Conservation (phyloP, 2,797 vertebrate species). For the Semaprochilodus insignis region DNA sequence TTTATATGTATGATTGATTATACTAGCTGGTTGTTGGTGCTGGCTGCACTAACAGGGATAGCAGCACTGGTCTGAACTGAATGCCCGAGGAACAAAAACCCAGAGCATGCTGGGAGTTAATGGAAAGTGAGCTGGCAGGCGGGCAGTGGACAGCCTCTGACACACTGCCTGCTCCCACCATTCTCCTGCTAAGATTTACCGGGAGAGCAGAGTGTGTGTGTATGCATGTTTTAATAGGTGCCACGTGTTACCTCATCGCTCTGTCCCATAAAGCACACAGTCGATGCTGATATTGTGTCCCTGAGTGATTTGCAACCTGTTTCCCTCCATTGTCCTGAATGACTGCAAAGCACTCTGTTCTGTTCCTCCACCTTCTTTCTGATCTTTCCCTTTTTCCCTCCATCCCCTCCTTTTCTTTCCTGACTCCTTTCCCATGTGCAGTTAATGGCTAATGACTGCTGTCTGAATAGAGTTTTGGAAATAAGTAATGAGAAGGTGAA, state of each 20-base stretch:
- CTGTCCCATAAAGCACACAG: slow-evolving; percentile 52
- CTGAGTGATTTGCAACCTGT: slow-evolving; percentile 54
- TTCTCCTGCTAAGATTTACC: slow-evolving; percentile 51
- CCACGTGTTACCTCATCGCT: slow-evolving; percentile 46
- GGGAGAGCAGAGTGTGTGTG: slow-evolving; percentile 8
- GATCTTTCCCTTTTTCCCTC: background rate
- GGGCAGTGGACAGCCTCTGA: slow-evolving; percentile 41
- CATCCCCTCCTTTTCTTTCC: slow-evolving; percentile 2
- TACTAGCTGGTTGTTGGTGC: background rate
- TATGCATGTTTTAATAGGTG: slow-evolving; percentile 48
- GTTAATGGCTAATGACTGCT: slow-evolving; percentile 12
- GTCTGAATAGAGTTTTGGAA: slow-evolving; percentile 36
- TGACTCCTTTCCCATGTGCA: background rate
- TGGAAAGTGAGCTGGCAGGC: slow-evolving; percentile 49
- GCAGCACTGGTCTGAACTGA: slow-evolving; percentile 28
- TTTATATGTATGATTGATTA: background rate
- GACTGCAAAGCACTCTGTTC: slow-evolving; percentile 8
- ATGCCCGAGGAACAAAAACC: slow-evolving; percentile 50
- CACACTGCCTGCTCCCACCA: slow-evolving; percentile 40
- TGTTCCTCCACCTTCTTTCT: background rate
- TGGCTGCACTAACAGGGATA: slow-evolving; percentile 16
- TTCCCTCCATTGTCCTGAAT: slow-evolving; percentile 35
- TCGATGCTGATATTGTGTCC: slow-evolving; percentile 46
- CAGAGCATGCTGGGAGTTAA: slow-evolving; percentile 56
- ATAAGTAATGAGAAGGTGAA: slow-evolving; percentile 21